Base-by-base conservation (phyloP, 2,113 vertebrate species). In the Phainopepla nitens region DNA sequence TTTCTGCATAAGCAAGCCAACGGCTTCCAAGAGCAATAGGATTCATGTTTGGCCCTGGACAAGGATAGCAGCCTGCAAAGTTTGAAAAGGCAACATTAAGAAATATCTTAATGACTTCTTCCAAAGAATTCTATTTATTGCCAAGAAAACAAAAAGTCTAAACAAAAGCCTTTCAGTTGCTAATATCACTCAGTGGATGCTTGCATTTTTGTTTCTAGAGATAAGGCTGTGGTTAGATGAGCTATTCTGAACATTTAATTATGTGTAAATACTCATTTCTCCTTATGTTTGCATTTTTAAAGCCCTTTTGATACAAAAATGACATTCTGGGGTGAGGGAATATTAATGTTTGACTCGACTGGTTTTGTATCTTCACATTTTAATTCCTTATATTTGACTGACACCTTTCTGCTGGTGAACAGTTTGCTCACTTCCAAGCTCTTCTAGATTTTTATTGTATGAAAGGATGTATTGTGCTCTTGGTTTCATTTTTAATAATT, bases 1-100 rank as follows among this genome's bases (percentile, higher is more conserved):
- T 99, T 97, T 99, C 99, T 68, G 99, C 99, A 68, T 99, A 99
- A 84, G 99, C 99, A 57, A 99, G 98, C 99, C 99, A 99, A 75
- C 99, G 99, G 87, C 98, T 98, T 87, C 99, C 99, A 77, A 99
- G 98, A 87, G 99, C 99, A 87, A 99, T 98, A 35, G 99, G 99
- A 96, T 99, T 99, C 98, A 99, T 99, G 96, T 99, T 99, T 92
- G 99, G 99, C 89, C 99, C 99, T 17, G 99, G 99, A 83, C 99
- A 99, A 44, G 99, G 99, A 94, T 99, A 99, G 96, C 99, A 99
- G 98, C 99, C 99, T 99, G 97, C 53, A 98, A 98, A 94, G 58
- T 94, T 95, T 69, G 57, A 97, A 95, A 97, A 91, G 45, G 36
- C 54, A 98, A 70, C 64, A 82, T 77, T 95, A 75, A 96, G 92